Conservation (phyloP, 92 coral and sea anemone genomes). For the Phenganax marumi region DNA sequence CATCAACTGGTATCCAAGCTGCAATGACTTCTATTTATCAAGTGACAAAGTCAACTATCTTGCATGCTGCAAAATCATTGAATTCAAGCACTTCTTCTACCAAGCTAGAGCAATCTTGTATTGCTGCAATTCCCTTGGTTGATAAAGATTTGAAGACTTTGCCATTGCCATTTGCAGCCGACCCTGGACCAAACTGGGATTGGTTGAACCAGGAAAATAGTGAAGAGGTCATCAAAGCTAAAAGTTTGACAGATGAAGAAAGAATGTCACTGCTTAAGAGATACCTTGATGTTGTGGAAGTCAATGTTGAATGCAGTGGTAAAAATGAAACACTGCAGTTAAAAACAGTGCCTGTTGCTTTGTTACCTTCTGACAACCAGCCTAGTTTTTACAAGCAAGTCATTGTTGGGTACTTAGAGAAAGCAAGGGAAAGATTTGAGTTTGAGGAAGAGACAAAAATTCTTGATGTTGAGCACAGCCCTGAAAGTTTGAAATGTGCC, state of each 20-base stretch:
- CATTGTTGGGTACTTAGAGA: conserved; percentile 75
- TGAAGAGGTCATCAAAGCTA: conserved; percentile 52
- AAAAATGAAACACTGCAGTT: no score
- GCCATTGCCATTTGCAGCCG: conserved; percentile 76
- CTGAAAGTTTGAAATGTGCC: conserved; percentile 64
- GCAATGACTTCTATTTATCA: not conserved
- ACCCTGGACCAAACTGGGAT: conserved; percentile 75
- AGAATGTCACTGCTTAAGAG: conserved; percentile 63
- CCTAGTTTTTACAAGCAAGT: conserved; percentile 83
- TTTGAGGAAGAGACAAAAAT: conserved; percentile 65
- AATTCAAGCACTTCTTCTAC: not conserved
- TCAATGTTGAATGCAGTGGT: conserved; percentile 32
- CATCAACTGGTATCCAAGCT: not conserved
- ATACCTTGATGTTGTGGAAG: conserved; percentile 65
- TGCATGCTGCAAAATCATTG: not conserved
- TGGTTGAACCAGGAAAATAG: conserved; percentile 64
- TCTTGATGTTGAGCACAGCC: not conserved
- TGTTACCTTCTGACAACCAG: conserved; percentile 71
- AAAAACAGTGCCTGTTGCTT: conserved; percentile 64
- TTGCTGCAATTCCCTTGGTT: conserved; percentile 77
- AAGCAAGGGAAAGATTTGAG: conserved; percentile 77
- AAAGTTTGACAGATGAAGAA: conserved; percentile 60
- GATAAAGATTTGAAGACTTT: conserved; percentile 65
- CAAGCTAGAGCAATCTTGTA: not conserved
- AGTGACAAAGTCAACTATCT: conserved; percentile 8